Base-by-base conservation (phyloP, 2,113 vertebrate genomes). In the Mesocricetus auratus region DNA sequence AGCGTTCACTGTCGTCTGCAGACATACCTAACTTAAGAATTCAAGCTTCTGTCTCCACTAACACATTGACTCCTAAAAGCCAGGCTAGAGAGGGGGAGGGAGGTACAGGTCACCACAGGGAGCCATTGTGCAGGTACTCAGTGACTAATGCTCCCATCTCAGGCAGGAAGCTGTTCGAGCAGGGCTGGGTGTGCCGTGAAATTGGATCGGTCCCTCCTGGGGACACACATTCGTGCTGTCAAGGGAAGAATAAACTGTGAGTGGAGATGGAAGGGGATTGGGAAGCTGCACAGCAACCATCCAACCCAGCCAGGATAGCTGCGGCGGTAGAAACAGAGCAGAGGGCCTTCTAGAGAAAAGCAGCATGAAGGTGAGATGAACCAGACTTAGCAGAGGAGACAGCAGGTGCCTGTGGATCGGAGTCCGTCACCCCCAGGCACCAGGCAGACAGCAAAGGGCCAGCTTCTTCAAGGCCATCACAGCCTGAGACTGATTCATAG, bases 91-190 rank as follows among this genome's bases (percentile, higher is more conserved):
- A 89, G 33, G 22, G 16, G 47, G 47, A 47, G 47, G 4, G 17
- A 39, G 5, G 56, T 56, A 19, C 0, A 3, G 60, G 29, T 2
- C 11, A 58, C 1, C 16, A 74, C 24, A 1, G 31, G 31, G 31
- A 85, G 21, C 10, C 39, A 36, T 1, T 53, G 39, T 56, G 64
- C 7, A n/a, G 12, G 42, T n/a, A 53, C 10, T 17, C 47, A 47
- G 1, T 26, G 90, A 75, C 47, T 29, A 45, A 9, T 2, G 45
- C 3, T 58, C 7, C 17, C 53, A 8, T 29, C 10, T 29, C 31
- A 2, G 31, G 36, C 69, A 42, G 42, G 6, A 36, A 26, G 31
- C 0, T 2, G n/a, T 13, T 47, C 2, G 10, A 36, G 0, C 0
- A 1, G 29, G 58, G 3, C 11, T 33, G 0, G 0, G 3, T 21